A percentile compares a stretch with the other conserved stretches of the same genome.
phyloP scores from a whole-genome alignment of 2,888 invertebrate genomes.

The Cancer borealis region DNA sequence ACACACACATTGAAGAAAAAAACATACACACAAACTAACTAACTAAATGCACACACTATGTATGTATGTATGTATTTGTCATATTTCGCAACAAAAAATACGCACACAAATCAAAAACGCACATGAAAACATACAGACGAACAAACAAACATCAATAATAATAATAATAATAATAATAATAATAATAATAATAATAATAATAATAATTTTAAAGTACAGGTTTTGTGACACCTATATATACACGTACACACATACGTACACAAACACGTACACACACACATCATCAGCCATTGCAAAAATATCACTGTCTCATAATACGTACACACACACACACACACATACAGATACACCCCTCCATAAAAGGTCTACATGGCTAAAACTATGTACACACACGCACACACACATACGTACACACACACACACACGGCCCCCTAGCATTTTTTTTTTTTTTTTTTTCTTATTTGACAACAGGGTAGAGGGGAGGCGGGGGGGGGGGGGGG shows the following conservation, averaged over 20 bases:
- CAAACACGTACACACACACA: slow-evolving; percentile 30
- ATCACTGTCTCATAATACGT: not conserved
- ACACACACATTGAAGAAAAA: too few relatives aligned
- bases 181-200: slow-evolving; percentile 3
- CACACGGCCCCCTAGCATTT: too few relatives aligned
- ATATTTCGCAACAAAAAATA: too few relatives aligned
- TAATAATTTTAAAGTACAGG: not conserved
- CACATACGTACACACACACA: not conserved
- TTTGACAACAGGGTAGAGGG: not conserved
- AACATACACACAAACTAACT: too few relatives aligned
- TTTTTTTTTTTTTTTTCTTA: not conserved
- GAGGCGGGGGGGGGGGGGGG: not conserved
- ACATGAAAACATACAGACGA: slow-evolving; percentile 85
- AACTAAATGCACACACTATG: too few relatives aligned
- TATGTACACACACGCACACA: too few relatives aligned
- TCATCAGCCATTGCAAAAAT: not conserved
- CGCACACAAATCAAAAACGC: slow-evolving; percentile 85
- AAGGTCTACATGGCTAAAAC: not conserved
- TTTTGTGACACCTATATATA: slow-evolving; percentile 5
- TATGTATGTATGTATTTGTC: too few relatives aligned
- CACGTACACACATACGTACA: slow-evolving; percentile 33
- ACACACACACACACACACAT: not conserved
- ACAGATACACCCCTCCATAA: too few relatives aligned
- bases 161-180: not conserved
- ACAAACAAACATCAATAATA: slow-evolving; percentile 86